Conservation (phyloP, 2,888 invertebrate species). For the Amaurobius ferox region DNA sequence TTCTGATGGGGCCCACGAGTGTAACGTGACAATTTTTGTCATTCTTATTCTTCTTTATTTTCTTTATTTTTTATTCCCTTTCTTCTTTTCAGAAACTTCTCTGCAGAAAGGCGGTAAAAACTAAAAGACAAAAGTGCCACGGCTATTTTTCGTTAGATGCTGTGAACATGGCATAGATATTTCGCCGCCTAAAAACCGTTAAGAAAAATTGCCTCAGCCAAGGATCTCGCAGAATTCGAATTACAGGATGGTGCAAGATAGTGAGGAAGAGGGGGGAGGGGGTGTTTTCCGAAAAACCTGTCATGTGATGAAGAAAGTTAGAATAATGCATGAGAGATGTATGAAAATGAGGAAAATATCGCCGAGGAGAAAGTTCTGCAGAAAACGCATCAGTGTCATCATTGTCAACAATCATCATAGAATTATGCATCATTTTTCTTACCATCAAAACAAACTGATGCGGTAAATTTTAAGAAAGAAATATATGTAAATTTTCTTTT, state of each 20-base stretch:
- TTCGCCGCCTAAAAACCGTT: conserved; percentile 6
- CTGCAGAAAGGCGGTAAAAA: background rate
- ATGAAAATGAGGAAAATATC: conserved; percentile 5
- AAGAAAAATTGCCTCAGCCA: background rate
- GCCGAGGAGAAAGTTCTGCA: background rate
- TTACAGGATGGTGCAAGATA: background rate
- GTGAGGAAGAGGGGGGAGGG: background rate
- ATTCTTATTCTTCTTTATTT: background rate
- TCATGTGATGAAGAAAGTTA: conserved; percentile 1
- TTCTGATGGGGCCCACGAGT: conserved; percentile 36
- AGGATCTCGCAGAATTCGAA: background rate
- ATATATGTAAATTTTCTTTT: no score
- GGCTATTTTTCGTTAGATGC: conserved; percentile 4
- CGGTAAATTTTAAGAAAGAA: no score
- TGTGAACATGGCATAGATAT: background rate
- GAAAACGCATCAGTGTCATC: conserved; percentile 9
- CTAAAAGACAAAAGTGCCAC: background rate
- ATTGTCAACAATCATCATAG: conserved; percentile 16
- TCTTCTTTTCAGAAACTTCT: background rate
- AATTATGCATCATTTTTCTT: conserved; percentile 16
- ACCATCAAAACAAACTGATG: background rate
- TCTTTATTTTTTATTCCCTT: background rate
- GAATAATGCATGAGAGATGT: background rate
- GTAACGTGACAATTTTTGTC: conserved; percentile 58
- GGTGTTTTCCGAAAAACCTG: background rate